These are phyloP conservation scores for Nymphicus hollandicus DNA, from an alignment of 2,113 vertebrate genomes.

Conservation along the genomic window DNA sequence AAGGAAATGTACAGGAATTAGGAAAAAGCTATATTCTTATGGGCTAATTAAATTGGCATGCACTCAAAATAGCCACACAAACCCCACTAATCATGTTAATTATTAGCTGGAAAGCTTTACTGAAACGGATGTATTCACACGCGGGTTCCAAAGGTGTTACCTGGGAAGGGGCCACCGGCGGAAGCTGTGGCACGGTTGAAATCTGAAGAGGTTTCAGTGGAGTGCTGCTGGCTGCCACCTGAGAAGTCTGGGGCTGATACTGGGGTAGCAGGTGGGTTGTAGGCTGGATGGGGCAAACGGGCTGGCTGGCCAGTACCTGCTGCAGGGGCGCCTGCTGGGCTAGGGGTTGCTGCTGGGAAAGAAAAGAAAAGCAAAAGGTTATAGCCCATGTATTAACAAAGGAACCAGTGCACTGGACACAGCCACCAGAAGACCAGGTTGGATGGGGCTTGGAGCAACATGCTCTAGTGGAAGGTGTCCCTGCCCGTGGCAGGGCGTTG, in stretches of 20 bases:
- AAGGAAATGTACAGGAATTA: neutral
- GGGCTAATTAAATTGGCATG: neutral
- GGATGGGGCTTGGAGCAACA: neutral
- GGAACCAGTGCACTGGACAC: rapidly evolving
- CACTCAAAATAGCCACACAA: neutral
- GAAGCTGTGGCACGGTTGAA: conserved; percentile 70
- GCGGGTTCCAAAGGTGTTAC: conserved; percentile 50
- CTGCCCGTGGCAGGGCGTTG: neutral
- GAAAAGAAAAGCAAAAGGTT: neutral
- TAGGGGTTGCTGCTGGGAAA: conserved; percentile 48
- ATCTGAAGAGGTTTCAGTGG: conserved; percentile 83
- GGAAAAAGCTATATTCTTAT: neutral
- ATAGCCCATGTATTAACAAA: rapidly evolving
- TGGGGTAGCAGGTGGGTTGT: conserved; percentile 69
- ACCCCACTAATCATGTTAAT: neutral
- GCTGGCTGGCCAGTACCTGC: conserved; percentile 75
- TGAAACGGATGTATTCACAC: rapidly evolving
- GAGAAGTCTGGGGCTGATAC: conserved; percentile 69
- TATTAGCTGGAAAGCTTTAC: neutral
- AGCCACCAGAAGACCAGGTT: neutral
- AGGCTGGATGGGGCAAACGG: conserved; percentile 63
- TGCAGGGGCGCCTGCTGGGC: conserved; percentile 71
- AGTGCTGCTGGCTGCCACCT: conserved; percentile 55
- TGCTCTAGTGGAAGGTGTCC: neutral
- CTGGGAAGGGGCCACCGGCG: conserved; percentile 75